phyloP scores from a whole-genome alignment of 2,888 invertebrate species.

The Plebejus argus region DNA sequence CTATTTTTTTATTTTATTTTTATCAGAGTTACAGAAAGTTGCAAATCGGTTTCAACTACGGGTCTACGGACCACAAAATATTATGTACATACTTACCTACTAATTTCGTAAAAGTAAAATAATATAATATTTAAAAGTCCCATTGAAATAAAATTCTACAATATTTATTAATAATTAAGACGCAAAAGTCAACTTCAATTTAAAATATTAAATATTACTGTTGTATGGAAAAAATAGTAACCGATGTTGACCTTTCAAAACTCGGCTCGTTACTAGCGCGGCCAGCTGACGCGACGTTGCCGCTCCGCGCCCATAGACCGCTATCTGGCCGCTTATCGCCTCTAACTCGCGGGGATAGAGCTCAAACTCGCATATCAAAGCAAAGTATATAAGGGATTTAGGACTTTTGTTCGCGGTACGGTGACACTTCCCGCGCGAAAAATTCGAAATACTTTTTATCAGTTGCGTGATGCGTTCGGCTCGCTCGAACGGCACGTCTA shows the following conservation, averaged over 20 bases:
- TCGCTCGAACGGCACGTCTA: constrained; percentile 46
- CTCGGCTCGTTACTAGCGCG: constrained; percentile 72
- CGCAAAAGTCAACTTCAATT: constrained; percentile 56
- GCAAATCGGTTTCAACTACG: not conserved
- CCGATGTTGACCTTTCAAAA: constrained; percentile 78
- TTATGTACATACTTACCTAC: too few species aligned
- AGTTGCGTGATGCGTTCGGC: constrained; percentile 59
- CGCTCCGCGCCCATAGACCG: constrained; percentile 57
- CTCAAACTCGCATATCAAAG: constrained; percentile 54
- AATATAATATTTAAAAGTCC: not conserved
- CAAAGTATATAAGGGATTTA: constrained; percentile 72
- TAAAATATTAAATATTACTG: constrained; percentile 57
- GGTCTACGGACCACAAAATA: not conserved
- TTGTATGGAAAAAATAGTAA: constrained; percentile 70
- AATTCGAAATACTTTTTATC: constrained; percentile 79
- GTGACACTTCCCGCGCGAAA: constrained; percentile 77
- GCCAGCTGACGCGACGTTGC: constrained; percentile 80
- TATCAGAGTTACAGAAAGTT: not conserved
- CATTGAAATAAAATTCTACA: not conserved
- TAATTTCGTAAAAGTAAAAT: not conserved
- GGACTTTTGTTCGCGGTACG: constrained; percentile 64
- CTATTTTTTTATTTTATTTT: not conserved
- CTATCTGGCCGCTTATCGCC: constrained; percentile 72
- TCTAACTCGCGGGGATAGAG: constrained; percentile 53
- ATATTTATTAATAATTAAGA: constrained; percentile 35